phyloP scores from a whole-genome alignment of 2,888 invertebrate species.

The Sphecodes monilicornis region DNA sequence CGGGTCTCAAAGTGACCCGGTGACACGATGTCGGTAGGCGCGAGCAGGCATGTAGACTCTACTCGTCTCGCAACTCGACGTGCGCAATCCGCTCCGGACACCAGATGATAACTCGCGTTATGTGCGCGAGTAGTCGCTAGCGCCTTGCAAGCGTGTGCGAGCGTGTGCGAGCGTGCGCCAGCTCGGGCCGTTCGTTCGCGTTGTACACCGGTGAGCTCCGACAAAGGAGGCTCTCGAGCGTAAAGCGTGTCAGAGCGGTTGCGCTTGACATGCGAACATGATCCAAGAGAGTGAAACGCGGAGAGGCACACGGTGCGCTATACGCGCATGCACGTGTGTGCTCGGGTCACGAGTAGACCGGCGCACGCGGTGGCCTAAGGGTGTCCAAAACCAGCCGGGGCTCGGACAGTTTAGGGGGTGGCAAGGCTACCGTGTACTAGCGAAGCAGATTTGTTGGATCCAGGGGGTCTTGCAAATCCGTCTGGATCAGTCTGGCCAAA shows the following conservation, averaged over 20 bases:
- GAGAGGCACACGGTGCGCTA: slow-evolving; percentile 24
- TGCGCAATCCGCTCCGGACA: slow-evolving; percentile 27
- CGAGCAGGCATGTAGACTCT: background rate
- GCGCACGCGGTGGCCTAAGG: slow-evolving; percentile 11
- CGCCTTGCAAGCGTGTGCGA: slow-evolving; percentile 1
- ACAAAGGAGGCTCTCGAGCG: slow-evolving; percentile 72
- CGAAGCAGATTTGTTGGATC: slow-evolving; percentile 69
- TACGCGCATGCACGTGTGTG: slow-evolving; percentile 43
- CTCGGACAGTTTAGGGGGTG: slow-evolving; percentile 17
- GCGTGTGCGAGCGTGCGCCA: slow-evolving; percentile 13
- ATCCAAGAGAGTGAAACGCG: slow-evolving; percentile 70
- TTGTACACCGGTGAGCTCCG: slow-evolving; percentile 62
- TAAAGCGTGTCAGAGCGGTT: slow-evolving; percentile 72
- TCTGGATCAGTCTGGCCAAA: slow-evolving; percentile 66
- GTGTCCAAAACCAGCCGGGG: slow-evolving; percentile 31
- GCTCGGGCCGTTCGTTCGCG: slow-evolving; percentile 21
- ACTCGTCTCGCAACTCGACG: background rate
- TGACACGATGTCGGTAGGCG: slow-evolving; percentile 56
- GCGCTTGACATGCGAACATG: slow-evolving; percentile 72
- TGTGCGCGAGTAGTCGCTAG: background rate
- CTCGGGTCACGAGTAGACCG: slow-evolving; percentile 34
- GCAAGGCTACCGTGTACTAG: slow-evolving; percentile 54
- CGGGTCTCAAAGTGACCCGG: slow-evolving; percentile 37
- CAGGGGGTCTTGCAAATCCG: slow-evolving; percentile 67
- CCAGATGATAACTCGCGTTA: slow-evolving; percentile 55